A percentile compares a stretch with the other conserved stretches of the same genome.
phyloP scores from a whole-genome alignment of 2,797 vertebrate genomes.

The Poecile montanus region DNA sequence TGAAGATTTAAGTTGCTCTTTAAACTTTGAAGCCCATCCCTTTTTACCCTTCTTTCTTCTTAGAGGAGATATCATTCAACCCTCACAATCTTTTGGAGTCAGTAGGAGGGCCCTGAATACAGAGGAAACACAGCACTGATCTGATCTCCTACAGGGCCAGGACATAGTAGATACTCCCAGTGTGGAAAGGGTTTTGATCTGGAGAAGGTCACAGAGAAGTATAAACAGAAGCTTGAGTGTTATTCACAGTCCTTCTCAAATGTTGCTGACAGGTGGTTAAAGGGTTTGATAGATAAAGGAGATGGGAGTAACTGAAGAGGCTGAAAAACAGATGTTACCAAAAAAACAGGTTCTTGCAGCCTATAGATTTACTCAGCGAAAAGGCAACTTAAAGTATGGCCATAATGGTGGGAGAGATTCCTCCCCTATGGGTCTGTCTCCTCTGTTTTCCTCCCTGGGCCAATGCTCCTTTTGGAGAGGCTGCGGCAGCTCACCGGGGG shows the following conservation, averaged over 20 bases:
- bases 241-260: not conserved
- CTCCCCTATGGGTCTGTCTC: not conserved
- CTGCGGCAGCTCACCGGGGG: accelerated
- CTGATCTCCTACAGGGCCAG: not conserved
- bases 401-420: not conserved
- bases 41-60: constrained; percentile 1
- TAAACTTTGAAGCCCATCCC: constrained; percentile 17
- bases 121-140: not conserved
- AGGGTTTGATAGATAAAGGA: not conserved
- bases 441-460: not conserved
- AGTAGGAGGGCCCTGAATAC: not conserved
- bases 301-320: not conserved
- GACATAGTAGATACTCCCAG: not conserved
- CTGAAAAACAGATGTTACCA: not conserved
- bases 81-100: not conserved
- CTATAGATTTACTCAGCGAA: not conserved
- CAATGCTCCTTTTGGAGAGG: not conserved
- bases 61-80: not conserved
- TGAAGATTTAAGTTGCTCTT: constrained; percentile 36
- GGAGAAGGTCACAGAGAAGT: not conserved
- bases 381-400: not conserved
- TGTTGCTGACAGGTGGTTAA: not conserved
- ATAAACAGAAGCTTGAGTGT: not conserved
- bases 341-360: not conserved
- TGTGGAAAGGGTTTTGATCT: not conserved